phyloP scores from a whole-genome alignment of 2,888 invertebrate genomes.

The Lutraria lutraria region DNA sequence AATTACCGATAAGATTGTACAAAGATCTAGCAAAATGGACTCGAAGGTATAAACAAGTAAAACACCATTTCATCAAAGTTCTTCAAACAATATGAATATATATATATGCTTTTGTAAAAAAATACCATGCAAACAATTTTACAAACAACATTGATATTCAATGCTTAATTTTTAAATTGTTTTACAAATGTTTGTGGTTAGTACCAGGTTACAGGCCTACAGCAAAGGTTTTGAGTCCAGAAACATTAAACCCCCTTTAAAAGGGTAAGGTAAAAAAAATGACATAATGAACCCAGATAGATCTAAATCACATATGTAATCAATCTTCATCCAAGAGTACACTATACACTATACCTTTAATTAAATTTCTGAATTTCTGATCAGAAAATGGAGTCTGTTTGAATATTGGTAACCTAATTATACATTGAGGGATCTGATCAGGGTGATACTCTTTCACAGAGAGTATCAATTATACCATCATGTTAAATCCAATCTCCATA shows the following conservation, averaged over 20 bases:
- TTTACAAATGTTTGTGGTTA: constrained; percentile 2
- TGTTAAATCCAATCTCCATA: constrained; percentile 16
- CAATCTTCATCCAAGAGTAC: background rate
- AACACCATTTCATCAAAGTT: no score
- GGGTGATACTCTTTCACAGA: constrained; percentile 1
- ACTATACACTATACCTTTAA: constrained; percentile 7
- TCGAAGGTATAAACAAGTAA: background rate
- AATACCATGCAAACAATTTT: background rate
- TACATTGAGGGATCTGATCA: background rate
- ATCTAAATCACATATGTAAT: constrained; percentile 14
- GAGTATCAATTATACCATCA: background rate
- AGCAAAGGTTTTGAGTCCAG: background rate
- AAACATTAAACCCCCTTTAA: background rate
- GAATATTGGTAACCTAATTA: background rate
- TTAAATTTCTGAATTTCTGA: constrained; percentile 40
- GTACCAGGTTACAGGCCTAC: constrained; percentile 3
- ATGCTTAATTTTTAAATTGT: background rate
- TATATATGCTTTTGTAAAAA: background rate
- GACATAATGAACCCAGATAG: background rate
- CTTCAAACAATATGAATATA: no score
- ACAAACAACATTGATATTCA: background rate
- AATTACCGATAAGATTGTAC: background rate
- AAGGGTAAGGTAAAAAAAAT: background rate
- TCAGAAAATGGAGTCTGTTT: constrained; percentile 26
- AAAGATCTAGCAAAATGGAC: background rate